Conservation (phyloP, 2,113 vertebrate genomes). For the Sialia sialis region DNA sequence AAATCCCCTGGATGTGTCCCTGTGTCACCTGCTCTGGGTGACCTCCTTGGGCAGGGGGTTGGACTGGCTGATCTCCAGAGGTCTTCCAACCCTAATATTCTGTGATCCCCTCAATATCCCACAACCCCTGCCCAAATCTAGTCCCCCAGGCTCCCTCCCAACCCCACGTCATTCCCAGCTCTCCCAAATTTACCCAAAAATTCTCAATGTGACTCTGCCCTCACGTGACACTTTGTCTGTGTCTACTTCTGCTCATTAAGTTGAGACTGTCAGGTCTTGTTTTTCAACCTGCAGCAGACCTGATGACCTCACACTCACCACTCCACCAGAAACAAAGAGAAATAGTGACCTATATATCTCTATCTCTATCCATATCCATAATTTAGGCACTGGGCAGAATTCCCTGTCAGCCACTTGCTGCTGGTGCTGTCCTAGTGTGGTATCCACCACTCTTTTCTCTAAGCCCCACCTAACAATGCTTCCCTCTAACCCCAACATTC, state of each 20-base stretch:
- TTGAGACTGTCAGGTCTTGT: not conserved
- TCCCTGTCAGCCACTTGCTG: not conserved
- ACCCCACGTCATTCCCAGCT: accelerated
- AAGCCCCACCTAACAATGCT: not conserved
- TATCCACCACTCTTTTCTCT: not conserved
- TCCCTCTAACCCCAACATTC: not conserved
- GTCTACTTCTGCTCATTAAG: not conserved
- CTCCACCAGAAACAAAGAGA: not conserved
- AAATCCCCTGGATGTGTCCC: not conserved
- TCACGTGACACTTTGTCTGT: not conserved
- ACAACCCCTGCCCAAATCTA: not conserved
- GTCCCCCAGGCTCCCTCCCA: not conserved
- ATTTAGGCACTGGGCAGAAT: not conserved
- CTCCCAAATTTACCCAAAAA: not conserved
- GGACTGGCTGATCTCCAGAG: not conserved
- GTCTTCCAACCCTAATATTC: not conserved
- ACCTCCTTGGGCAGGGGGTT: not conserved
- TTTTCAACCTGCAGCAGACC: not conserved
- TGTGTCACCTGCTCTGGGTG: not conserved
- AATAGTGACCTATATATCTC: accelerated
- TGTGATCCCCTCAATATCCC: not conserved
- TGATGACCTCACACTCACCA: not conserved
- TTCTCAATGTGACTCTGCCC: not conserved
- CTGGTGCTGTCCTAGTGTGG: not conserved
- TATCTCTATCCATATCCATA: no score